Evolutionary conservation across 2,113 vertebrate genomes (phyloP).

Genomic region (Oreochromis aureus): DNA sequence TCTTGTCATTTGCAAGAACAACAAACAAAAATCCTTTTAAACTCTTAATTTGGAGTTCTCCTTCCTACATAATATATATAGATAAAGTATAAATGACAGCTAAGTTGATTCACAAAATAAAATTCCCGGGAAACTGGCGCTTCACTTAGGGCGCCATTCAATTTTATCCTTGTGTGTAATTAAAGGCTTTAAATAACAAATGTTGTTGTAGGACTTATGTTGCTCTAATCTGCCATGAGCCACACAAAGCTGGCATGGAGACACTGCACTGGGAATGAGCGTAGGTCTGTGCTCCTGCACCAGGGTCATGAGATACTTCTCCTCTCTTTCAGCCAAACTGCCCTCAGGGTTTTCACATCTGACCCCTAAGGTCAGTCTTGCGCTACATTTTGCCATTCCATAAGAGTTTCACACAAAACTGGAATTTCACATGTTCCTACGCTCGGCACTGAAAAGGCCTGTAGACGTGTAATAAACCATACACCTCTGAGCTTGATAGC

Average conservation of each 20-base stretch:
- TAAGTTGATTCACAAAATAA: not conserved
- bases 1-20: no score
- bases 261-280: constrained; percentile 15
- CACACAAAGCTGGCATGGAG: constrained; percentile 36
- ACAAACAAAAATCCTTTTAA: not conserved
- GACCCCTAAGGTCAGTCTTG: constrained; percentile 21
- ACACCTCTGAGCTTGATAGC: not conserved
- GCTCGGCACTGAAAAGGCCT: not conserved
- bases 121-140: not conserved
- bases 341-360: constrained; percentile 43
- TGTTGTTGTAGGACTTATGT: constrained; percentile 35
- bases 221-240: constrained; percentile 26
- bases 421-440: not conserved
- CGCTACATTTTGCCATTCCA: constrained; percentile 18
- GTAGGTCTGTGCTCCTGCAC: constrained; percentile 7
- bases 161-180: constrained; percentile 7
- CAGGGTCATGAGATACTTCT: constrained; percentile 42
- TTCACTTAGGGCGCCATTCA: not conserved
- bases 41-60: not conserved
- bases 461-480: not conserved
- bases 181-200: constrained; percentile 38
- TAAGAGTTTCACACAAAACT: constrained; percentile 19
- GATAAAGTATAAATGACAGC: not conserved
- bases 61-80: not conserved
- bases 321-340: constrained; percentile 9